These are phyloP conservation scores for Callionymus lyra DNA, from an alignment of 2,113 vertebrate genomes.

Conservation along the genomic window DNA sequence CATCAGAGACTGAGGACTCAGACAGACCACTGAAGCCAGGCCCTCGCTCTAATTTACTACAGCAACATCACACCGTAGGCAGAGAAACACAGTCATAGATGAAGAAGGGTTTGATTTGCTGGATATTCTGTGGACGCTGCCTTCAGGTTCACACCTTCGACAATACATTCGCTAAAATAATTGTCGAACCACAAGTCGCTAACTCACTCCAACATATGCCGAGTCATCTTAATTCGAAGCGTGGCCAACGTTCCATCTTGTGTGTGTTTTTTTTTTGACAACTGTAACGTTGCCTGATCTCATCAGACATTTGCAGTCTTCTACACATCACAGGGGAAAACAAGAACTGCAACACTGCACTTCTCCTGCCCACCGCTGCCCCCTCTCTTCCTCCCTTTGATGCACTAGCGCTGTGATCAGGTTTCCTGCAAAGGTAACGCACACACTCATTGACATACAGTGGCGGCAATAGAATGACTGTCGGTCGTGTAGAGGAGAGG, in stretches of 20 bases:
- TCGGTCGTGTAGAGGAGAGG: slow-evolving; percentile 44
- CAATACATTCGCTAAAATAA: too few species aligned
- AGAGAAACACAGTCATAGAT: not conserved
- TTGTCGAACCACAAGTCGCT: too few species aligned
- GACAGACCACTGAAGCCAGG: slow-evolving; percentile 59
- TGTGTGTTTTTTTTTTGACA: slow-evolving; percentile 14
- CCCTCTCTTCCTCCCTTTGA: slow-evolving; percentile 52
- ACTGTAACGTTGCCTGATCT: slow-evolving; percentile 43
- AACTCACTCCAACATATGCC: too few species aligned
- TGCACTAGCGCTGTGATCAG: slow-evolving; percentile 63
- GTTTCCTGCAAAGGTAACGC: slow-evolving; percentile 52
- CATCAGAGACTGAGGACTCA: slow-evolving; percentile 66
- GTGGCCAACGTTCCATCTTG: not conserved
- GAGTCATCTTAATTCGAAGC: not conserved
- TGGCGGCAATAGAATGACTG: slow-evolving; percentile 23
- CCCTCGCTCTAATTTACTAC: slow-evolving; percentile 60
- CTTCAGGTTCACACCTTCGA: too few species aligned
- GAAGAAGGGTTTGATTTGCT: not conserved
- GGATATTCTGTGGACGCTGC: too few species aligned
- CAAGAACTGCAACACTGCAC: slow-evolving; percentile 62
- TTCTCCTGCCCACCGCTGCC: slow-evolving; percentile 41
- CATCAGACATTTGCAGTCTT: slow-evolving; percentile 53
- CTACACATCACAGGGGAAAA: slow-evolving; percentile 51
- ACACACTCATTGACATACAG: slow-evolving; percentile 36
- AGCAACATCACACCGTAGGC: slow-evolving; percentile 5